Evolutionary conservation across 2,113 vertebrate genomes (phyloP).

Genomic region (Melierax canorus): DNA sequence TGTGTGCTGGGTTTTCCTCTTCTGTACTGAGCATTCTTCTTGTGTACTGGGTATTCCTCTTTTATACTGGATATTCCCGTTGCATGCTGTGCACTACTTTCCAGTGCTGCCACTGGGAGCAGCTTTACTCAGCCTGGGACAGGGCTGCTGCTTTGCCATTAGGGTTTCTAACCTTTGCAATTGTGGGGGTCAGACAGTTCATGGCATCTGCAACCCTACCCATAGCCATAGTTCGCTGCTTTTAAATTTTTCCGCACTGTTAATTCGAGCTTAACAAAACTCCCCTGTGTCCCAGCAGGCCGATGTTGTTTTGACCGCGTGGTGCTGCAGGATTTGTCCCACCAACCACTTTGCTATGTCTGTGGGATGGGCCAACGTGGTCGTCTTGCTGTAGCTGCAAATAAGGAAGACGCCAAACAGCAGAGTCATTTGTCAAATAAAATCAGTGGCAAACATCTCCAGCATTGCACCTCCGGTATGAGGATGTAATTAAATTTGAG

Average conservation of each 20-base stretch:
- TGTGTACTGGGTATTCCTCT: too few species aligned
- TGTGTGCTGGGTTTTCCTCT: rapidly evolving
- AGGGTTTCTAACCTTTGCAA: background rate
- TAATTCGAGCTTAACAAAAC: background rate
- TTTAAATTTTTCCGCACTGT: background rate
- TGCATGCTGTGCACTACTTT: rapidly evolving
- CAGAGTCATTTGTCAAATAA: background rate
- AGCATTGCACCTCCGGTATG: background rate
- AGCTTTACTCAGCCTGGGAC: rapidly evolving
- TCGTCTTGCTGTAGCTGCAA: background rate
- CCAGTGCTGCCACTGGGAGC: background rate
- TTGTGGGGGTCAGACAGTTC: rapidly evolving
- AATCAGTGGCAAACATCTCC: background rate
- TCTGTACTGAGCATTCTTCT: background rate
- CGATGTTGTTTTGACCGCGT: rapidly evolving
- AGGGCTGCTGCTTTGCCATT: background rate
- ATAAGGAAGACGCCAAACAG: background rate
- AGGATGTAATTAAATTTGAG: background rate
- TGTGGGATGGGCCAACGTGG: rapidly evolving
- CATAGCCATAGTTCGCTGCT: rapidly evolving
- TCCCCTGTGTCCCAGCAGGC: rapidly evolving
- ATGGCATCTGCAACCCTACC: background rate
- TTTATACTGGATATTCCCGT: rapidly evolving
- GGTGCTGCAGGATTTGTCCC: background rate
- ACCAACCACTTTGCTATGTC: rapidly evolving